These are phyloP conservation scores for Periparus ater DNA, from an alignment of 2,797 vertebrate genomes.

Conservation along the genomic window DNA sequence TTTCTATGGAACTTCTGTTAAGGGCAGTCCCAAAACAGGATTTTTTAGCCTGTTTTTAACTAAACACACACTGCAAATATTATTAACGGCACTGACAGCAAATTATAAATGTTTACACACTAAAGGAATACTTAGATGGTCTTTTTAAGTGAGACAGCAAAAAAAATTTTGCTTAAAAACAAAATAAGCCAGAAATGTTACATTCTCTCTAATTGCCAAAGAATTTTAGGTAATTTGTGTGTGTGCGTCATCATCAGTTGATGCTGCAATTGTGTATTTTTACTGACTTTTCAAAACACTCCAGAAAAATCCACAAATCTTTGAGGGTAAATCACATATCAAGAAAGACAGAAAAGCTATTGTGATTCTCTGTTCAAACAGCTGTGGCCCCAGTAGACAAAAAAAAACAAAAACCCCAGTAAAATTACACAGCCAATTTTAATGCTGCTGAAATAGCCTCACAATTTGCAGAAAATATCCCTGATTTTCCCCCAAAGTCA, in stretches of 20 bases:
- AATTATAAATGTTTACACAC: neutral
- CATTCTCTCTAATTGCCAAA: neutral
- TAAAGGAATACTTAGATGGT: neutral
- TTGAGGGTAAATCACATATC: neutral
- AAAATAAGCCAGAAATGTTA: neutral
- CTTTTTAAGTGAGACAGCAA: neutral
- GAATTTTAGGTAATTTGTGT: neutral
- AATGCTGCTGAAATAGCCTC: neutral
- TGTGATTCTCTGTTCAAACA: neutral
- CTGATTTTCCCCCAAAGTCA: neutral
- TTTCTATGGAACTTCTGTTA: neutral
- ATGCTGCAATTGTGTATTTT: neutral
- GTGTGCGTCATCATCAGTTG: neutral
- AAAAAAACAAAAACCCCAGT: neutral
- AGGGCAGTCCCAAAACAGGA: neutral
- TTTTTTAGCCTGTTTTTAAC: neutral
- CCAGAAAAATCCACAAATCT: neutral
- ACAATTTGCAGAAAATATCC: neutral
- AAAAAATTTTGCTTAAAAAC: neutral
- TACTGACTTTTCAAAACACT: neutral
- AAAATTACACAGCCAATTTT: neutral
- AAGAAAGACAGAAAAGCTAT: neutral
- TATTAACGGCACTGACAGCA: neutral
- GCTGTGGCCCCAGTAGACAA: neutral
- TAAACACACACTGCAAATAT: neutral